Conservation (phyloP, 2,797 vertebrate species). For the Hippocampus kuda region DNA sequence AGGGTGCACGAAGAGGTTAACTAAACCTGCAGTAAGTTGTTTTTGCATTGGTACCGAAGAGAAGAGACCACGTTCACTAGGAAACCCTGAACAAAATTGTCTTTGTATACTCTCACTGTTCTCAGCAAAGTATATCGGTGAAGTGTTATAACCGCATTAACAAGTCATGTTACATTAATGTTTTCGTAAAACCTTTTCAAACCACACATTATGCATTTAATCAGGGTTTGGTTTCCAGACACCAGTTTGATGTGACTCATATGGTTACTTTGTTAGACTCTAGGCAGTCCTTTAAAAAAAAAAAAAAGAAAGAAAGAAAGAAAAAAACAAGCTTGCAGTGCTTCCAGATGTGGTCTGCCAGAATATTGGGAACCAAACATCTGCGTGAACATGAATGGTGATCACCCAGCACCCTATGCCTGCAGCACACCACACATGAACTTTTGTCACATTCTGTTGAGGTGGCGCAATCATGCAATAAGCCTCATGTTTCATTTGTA, state of each 20-base stretch:
- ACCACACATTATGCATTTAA: neutral
- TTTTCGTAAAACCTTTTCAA: neutral
- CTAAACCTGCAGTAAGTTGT: too few relatives aligned
- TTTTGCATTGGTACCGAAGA: too few relatives aligned
- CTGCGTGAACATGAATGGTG: slow-evolving; percentile 33
- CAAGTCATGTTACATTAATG: neutral
- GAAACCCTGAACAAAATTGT: too few relatives aligned
- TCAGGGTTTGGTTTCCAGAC: slow-evolving; percentile 18
- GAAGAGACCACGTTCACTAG: too few relatives aligned
- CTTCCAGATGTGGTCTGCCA: slow-evolving; percentile 64
- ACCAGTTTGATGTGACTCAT: slow-evolving; percentile 31
- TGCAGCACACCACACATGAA: slow-evolving; percentile 16
- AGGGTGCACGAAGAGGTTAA: too few relatives aligned
- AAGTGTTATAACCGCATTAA: neutral
- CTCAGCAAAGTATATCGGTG: neutral
- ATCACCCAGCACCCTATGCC: slow-evolving; percentile 26
- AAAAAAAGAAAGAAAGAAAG: slow-evolving; percentile 15
- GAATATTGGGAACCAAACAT: slow-evolving; percentile 31
- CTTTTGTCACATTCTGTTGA: slow-evolving; percentile 26
- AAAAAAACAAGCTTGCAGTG: slow-evolving; percentile 41
- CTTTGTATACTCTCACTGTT: neutral
- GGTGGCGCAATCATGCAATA: slow-evolving; percentile 8
- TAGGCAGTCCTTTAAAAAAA: slow-evolving; percentile 32
- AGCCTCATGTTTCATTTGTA: slow-evolving; percentile 11
- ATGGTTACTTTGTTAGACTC: slow-evolving; percentile 55